Conservation (phyloP, 2,888 invertebrate genomes). For the Harpalus rufipes region DNA sequence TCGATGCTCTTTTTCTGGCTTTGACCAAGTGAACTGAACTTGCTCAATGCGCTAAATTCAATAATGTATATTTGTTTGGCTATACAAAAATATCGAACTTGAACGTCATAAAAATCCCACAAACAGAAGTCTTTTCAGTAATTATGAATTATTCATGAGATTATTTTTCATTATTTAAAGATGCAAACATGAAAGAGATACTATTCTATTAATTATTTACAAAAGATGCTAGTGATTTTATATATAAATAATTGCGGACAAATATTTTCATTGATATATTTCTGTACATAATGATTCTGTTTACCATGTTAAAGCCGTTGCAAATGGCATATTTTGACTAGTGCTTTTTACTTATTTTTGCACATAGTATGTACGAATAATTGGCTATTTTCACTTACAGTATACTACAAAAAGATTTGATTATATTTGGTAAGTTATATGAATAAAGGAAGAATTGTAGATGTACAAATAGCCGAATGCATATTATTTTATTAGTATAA, state of each 20-base stretch:
- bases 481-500: too few species aligned
- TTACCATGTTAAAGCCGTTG: neutral
- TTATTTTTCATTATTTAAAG: neutral
- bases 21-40: conserved; percentile 59
- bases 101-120: conserved; percentile 33
- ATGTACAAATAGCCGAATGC: too few species aligned
- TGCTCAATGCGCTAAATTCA: conserved; percentile 42
- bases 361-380: neutral
- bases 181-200: neutral
- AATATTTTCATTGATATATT: neutral
- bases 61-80: conserved; percentile 41
- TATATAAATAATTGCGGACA: neutral
- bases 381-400: neutral
- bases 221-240: neutral
- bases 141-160: neutral
- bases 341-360: neutral
- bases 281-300: neutral
- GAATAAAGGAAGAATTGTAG: too few species aligned
- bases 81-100: conserved; percentile 50
- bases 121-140: neutral
- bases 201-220: neutral
- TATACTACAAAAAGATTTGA: neutral
- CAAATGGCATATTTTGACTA: neutral
- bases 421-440: neutral
- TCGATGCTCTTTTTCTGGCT: conserved; percentile 52